Evolutionary conservation across 1,140 invertebrate genomes (phyloP), one percentile per base, ranked within the genome.

Genomic region (Zaprionus ghesquierei): DNA sequence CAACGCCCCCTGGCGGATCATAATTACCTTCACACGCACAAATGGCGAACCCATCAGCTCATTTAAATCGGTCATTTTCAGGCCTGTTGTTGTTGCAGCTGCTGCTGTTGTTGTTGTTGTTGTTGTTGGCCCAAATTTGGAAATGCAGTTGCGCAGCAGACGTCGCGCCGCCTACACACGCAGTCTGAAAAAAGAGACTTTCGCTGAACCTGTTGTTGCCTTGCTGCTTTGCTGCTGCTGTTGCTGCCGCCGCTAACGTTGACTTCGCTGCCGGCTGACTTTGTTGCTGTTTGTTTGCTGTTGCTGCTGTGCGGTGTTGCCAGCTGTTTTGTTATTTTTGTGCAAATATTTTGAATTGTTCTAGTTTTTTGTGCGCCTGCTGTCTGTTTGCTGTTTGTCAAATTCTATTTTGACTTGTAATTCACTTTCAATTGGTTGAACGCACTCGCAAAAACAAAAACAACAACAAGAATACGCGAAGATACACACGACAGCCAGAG

Each of bases 21-120:
- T 65, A 53, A 20, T 86, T 89, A 92, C 91, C 91, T 92, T 92
- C 58, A 92, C 87, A 31, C 91, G 91, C 68, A 92, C 87, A 79
- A 91, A 92, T 23, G 79, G 71, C 53, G 89, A 91, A 20, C 81
- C 81, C 87, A 92, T 82, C 41, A 92, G 22, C 69, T 92, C 89
- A 69, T 81, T 91, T 61, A 92, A 61, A 74, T 92, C 89, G 65
- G 86, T 89, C 90, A 92, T 90, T 44, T 68, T 90, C 79, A 55
- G 50, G 63, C 53, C 80, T 51, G 27, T 35, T 27, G 20, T 25
- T 50, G 0, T n/a, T 13, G 22, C n/a, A n/a, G 9, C 12, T 49
- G 6, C 10, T 46, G 5, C 20, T 46, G 22, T 38, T 53, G 5
- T 49, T 46, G 44, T 50, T 20, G 33, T 53, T 64, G 53, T 51